These are phyloP conservation scores for Prosopocoilus inquinatus DNA, from an alignment of 2,888 invertebrate species.

Conservation along the genomic window DNA sequence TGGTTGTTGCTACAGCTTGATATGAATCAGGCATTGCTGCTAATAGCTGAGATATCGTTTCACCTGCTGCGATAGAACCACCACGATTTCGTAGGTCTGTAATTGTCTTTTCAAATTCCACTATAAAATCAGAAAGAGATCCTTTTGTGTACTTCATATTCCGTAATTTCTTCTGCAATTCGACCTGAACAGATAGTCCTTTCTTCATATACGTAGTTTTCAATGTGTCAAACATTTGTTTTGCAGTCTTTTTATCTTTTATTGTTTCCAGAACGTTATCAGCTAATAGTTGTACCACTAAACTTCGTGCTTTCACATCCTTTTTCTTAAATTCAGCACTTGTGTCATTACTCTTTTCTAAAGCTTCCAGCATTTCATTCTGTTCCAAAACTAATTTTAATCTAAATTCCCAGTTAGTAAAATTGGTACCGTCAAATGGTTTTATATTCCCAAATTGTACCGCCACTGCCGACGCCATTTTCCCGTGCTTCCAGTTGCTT, in stretches of 20 bases:
- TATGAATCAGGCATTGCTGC: no score
- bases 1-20: no score
- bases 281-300: constrained; percentile 25
- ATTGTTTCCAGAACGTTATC: constrained; percentile 27
- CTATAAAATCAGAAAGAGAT: constrained; percentile 14
- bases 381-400: constrained; percentile 5
- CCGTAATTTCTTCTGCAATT: constrained; percentile 16
- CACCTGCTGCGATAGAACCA: constrained; percentile 10
- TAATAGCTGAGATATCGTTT: no score
- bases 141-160: constrained; percentile 15
- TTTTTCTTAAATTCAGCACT: constrained; percentile 11
- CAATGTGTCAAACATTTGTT: constrained; percentile 22
- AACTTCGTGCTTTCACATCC: constrained; percentile 22
- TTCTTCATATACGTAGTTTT: constrained; percentile 14
- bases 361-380: neutral
- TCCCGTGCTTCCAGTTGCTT: no score
- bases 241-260: constrained; percentile 25
- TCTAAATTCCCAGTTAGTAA: constrained; percentile 16
- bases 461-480: no score
- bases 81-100: constrained; percentile 10
- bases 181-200: constrained; percentile 12
- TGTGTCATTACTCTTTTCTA: no score
- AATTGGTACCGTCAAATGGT: no score
- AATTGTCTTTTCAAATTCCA: constrained; percentile 20
- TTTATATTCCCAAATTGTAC: no score